Evolutionary conservation across 2,113 vertebrate species (phyloP).

Genomic region (Lipotes vexillifer): DNA sequence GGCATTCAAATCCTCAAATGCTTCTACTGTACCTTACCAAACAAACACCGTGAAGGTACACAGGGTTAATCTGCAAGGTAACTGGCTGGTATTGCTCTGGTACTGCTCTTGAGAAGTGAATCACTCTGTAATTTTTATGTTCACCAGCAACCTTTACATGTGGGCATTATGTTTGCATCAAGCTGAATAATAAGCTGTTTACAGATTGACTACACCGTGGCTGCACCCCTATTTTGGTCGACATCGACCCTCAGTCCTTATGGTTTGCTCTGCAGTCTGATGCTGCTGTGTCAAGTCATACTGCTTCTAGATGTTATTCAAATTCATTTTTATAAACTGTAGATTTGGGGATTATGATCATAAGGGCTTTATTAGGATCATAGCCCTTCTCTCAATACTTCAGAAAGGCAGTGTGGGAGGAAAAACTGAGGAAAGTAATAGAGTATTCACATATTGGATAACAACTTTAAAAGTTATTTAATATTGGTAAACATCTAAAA

Average conservation of each 20-base stretch:
- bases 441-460: neutral
- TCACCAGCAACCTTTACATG: conserved; percentile 5
- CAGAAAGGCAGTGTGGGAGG: rapidly evolving
- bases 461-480: neutral
- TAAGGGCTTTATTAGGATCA: neutral
- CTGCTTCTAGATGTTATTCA: neutral
- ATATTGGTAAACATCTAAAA: neutral
- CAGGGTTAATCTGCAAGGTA: conserved; percentile 1
- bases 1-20: conserved; percentile 66
- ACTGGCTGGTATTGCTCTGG: neutral
- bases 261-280: neutral
- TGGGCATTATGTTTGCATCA: conserved; percentile 17
- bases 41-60: conserved; percentile 35
- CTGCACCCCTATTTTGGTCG: conserved; percentile 42
- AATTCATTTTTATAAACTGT: neutral
- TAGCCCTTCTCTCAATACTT: neutral
- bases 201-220: conserved; percentile 46
- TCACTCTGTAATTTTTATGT: neutral
- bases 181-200: conserved; percentile 63
- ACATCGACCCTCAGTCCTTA: conserved; percentile 43
- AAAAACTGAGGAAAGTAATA: neutral
- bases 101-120: neutral
- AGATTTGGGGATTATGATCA: neutral
- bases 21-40: conserved; percentile 24
- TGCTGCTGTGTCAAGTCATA: neutral